Conservation (phyloP, 2,888 invertebrate species). For the Bugulina stolonifera region DNA sequence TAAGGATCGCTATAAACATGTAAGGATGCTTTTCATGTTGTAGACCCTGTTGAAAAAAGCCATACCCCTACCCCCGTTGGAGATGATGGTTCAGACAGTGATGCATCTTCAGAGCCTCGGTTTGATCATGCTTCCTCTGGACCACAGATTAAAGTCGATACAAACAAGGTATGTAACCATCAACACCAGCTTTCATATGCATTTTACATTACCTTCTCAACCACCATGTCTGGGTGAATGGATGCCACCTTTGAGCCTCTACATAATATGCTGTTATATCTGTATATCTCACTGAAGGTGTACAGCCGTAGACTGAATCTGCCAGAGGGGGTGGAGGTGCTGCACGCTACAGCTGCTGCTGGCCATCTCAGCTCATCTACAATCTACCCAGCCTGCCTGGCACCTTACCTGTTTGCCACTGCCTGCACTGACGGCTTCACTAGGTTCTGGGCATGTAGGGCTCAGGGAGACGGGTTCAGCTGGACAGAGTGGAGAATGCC, state of each 20-base stretch:
- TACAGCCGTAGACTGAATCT: slow-evolving; percentile 81
- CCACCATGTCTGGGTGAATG: too few species aligned
- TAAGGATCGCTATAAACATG: too few species aligned
- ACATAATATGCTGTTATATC: too few species aligned
- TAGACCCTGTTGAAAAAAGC: too few species aligned
- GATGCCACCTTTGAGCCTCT: too few species aligned
- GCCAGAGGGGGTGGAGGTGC: slow-evolving; percentile 83
- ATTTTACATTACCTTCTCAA: too few species aligned
- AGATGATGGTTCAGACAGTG: slow-evolving; percentile 18
- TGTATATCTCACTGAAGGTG: too few species aligned
- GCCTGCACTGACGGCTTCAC: slow-evolving; percentile 90
- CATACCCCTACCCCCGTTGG: background rate
- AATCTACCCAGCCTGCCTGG: slow-evolving; percentile 96
- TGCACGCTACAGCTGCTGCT: slow-evolving; percentile 88
- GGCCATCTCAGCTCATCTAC: slow-evolving; percentile 95
- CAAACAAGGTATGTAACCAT: slow-evolving; percentile 23
- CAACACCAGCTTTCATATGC: too few species aligned
- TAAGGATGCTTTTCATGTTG: too few species aligned
- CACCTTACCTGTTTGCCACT: slow-evolving; percentile 90
- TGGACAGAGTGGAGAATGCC: slow-evolving; percentile 87
- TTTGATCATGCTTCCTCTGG: slow-evolving; percentile 10
- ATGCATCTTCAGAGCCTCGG: slow-evolving; percentile 23
- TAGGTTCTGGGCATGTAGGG: slow-evolving; percentile 54
- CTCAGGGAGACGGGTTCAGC: slow-evolving; percentile 56
- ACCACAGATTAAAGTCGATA: slow-evolving; percentile 23